Conservation (phyloP, 1,140 invertebrate genomes). For the Akabosia matsudoensis region DNA sequence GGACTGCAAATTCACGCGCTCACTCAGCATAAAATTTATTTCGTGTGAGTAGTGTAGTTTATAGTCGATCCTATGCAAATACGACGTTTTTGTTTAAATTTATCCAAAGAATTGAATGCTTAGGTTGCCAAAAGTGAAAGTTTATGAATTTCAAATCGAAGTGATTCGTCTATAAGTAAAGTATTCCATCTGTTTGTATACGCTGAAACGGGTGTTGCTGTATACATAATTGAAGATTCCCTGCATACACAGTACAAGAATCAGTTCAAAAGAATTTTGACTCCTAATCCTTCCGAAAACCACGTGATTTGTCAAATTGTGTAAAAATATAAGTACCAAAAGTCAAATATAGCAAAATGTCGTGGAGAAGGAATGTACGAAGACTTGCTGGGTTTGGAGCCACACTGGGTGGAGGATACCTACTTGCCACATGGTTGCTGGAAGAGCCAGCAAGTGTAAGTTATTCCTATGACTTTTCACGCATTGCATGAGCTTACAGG, state of each 20-base stretch:
- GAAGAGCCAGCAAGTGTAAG: constrained; percentile 32
- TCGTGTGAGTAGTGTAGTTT: not conserved
- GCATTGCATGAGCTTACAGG: too few relatives aligned
- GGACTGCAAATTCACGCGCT: not conserved
- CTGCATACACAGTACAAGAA: too few relatives aligned
- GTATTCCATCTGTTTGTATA: too few relatives aligned
- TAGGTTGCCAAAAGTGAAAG: too few relatives aligned
- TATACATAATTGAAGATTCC: too few relatives aligned
- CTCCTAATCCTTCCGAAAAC: not conserved
- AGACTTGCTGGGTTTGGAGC: constrained; percentile 20
- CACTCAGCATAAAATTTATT: not conserved
- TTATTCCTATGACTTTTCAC: not conserved
- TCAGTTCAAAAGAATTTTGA: too few relatives aligned
- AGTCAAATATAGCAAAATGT: constrained; percentile 22
- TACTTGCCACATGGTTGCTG: constrained; percentile 20
- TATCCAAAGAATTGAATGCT: too few relatives aligned
- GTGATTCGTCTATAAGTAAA: too few relatives aligned
- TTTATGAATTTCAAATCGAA: too few relatives aligned
- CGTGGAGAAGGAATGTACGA: constrained; percentile 26
- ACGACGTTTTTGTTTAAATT: not conserved
- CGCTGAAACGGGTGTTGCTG: too few relatives aligned
- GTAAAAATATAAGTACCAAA: not conserved
- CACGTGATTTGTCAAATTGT: not conserved
- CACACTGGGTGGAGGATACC: constrained; percentile 20
- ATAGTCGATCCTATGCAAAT: not conserved